phyloP scores from a whole-genome alignment of 2,888 invertebrate genomes.

The Acrocyrtus sp. region DNA sequence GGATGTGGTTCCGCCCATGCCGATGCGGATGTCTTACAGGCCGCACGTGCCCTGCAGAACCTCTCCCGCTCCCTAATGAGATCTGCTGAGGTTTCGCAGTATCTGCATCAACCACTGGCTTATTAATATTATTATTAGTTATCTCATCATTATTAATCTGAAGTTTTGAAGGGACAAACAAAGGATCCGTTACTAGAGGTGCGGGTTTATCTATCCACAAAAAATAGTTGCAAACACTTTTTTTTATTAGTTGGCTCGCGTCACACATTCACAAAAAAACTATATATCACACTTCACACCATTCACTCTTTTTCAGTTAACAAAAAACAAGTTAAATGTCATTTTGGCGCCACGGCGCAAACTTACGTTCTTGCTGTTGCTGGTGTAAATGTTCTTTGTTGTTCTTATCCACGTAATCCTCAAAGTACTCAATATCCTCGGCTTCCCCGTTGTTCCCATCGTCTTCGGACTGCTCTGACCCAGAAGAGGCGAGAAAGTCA shows the following conservation, averaged over 20 bases:
- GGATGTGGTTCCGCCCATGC: conserved; percentile 25
- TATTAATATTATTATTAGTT: neutral
- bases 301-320: too few relatives aligned
- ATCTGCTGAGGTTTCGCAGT: neutral
- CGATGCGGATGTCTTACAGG: conserved; percentile 20
- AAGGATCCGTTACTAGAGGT: neutral
- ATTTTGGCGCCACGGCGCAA: too few relatives aligned
- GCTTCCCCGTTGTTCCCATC: conserved; percentile 44
- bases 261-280: too few relatives aligned
- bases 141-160: neutral
- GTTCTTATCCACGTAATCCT: conserved; percentile 39
- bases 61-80: neutral
- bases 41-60: neutral
- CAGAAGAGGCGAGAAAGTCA: conserved; percentile 48
- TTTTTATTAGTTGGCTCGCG: too few relatives aligned
- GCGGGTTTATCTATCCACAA: neutral
- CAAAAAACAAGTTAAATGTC: too few relatives aligned
- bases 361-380: conserved; percentile 24
- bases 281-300: too few relatives aligned
- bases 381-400: too few relatives aligned
- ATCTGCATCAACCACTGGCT: neutral
- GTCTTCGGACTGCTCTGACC: conserved; percentile 39
- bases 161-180: neutral
- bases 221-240: neutral
- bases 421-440: conserved; percentile 42